Base-by-base conservation (phyloP, 2,797 vertebrate species). In the Mormyrus proboscirostris region DNA sequence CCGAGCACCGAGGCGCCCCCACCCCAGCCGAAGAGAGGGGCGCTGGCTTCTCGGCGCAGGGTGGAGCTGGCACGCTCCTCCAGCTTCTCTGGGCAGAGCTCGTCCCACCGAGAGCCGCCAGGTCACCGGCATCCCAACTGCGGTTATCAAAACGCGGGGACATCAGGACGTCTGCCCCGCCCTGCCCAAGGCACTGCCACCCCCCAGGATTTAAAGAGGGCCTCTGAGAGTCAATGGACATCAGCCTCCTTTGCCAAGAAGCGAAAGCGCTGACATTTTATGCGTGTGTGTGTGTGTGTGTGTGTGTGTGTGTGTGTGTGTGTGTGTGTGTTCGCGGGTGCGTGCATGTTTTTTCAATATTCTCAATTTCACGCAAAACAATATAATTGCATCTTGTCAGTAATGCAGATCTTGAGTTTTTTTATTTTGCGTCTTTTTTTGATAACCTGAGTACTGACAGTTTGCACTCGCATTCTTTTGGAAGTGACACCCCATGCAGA, bases 251-350 rank as follows among this genome's bases (percentile, higher is more conserved):
- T 16, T n/a, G 33, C 50, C 2, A 90, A 89, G 47, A 85, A 50
- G 19, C 41, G 10, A 25, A 91, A 47, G 79, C 84, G 47, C 53
- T 91, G 89, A 91, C 89, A 89, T 90, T 82, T 92, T 92, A 91
- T 65, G 88, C 89, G 87, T 90, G 10, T 82, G 16, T 82, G 41
- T 82, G 38, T 8, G 73, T 9, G 65, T 38, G 29, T 2, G 62
- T 4, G 29, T 3, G 25, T 7, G 57, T 55, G 53, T 4, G 53
- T 5, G 53, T 5, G 14, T 14, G 51, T 14, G 22, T 3, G 57
- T 2, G 86, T 92, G 86, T 50, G 53, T 65, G 62, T 9, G 62
- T 29, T 6, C 0, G 62, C 4, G 29, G 0, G 69, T 2, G 3
- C 1, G 65, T 0, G 73, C 16, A 5, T 16, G 38, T 47, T 83